phyloP scores from a whole-genome alignment of 2,888 invertebrate genomes.

The Neoaliturus tenellus region DNA sequence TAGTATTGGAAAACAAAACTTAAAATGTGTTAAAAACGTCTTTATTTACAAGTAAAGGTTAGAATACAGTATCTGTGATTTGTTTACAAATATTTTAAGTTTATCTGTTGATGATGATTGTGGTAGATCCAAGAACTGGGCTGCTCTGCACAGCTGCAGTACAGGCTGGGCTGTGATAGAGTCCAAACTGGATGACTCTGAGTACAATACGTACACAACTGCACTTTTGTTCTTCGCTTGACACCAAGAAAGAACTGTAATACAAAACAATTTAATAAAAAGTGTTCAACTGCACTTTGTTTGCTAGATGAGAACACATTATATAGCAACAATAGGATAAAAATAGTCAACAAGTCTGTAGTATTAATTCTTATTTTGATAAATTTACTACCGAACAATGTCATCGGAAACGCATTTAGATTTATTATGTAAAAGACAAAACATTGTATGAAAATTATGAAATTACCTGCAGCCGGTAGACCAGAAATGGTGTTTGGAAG shows the following conservation, averaged over 20 bases:
- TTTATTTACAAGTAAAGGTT: slow-evolving; percentile 36
- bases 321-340: no score
- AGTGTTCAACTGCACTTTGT: no score
- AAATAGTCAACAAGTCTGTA: no score
- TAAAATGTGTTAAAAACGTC: neutral
- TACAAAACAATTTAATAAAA: no score
- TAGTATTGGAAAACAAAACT: neutral
- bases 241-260: slow-evolving; percentile 58
- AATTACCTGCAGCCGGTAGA: slow-evolving; percentile 59
- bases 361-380: no score
- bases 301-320: no score
- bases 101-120: neutral
- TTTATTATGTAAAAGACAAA: no score
- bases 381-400: no score
- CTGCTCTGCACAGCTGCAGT: neutral
- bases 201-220: slow-evolving; percentile 36
- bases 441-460: no score
- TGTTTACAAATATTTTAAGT: neutral
- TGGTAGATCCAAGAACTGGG: neutral
- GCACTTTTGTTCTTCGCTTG: slow-evolving; percentile 49
- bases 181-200: slow-evolving; percentile 42
- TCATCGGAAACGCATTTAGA: no score
- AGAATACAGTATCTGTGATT: neutral
- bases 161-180: slow-evolving; percentile 31
- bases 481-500: slow-evolving; percentile 63